Evolutionary conservation across 2,797 vertebrate species (phyloP), one percentile per base, ranked within the genome.

Genomic region (Fratercula arctica): DNA sequence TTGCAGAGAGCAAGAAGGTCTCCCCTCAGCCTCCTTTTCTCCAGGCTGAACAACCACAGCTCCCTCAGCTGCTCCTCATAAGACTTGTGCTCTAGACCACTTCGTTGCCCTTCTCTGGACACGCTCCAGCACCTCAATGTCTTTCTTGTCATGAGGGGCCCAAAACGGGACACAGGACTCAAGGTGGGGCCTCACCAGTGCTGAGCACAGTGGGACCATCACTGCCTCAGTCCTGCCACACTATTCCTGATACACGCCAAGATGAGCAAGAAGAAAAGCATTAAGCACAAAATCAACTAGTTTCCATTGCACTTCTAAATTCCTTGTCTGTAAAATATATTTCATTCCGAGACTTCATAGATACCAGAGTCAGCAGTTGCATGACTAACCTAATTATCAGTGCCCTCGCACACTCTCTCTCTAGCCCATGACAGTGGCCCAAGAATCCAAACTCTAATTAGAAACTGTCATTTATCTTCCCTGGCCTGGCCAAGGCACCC

Each of bases 371-470:
- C 45, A 93, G 90, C 80, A 95, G 81, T 9, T 89, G 90, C 41
- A 87, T 90, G 68, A 85, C n/a, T 95, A 74, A 85, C 21, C 60
- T 83, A 80, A 95, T 92, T 90, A 95, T 86, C 81, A 85, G 18
- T 75, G 73, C 57, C 73, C 72, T 90, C 0, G 0, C 45, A 95
- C 61, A 53, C 39, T 59, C 37, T 73, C 84, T 89, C 87, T 87
- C 57, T 43, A 80, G 56, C 39, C 75, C 59, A 54, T 25, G 73
- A 89, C 54, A 92, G 75, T 59, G 78, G 87, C 90, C 92, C 70
- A 87, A 90, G 89, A 89, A 91, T 45, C 81, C 87, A 73, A 90
- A 95, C 41, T 83, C 85, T 70, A 94, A 95, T 85, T 48, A 89
- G 88, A 89, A 94, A 72, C 41, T 82, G 25, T 48, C 73, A 87